Base-by-base conservation (phyloP, 30 jellyfish, hydroid and myxozoan genomes). In the Aurelia sp. region DNA sequence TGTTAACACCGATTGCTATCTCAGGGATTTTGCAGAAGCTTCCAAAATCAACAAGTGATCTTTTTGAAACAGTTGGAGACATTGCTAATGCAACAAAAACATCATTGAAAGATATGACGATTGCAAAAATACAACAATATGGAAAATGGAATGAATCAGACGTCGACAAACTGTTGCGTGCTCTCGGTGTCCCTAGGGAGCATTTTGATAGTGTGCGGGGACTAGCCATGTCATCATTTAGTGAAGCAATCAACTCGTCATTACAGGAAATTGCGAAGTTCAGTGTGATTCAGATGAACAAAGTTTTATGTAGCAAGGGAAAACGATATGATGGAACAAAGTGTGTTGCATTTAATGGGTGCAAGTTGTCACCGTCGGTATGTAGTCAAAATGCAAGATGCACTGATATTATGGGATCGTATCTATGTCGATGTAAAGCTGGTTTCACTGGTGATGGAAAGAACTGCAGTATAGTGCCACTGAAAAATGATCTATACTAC, bases 371-470 rank as follows among this genome's bases (percentile, higher is more conserved):
- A 66, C 22, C 35, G 17, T 17, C 47, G 27, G 55, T 52, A 10
- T 73, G 85, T 8, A 13, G 7, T 48, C 12, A 73, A 30, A 73
- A 48, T 52, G 85, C 85, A 13, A 47, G 38, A 21, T 73, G 85
- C 15, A 38, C 4, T 17, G 71, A 73, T 22, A 52, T 51, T 5
- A 16, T n/a, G 30, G 72, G 71, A 47, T 51, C 70, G 22, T 51
- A 16, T 17, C 35, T 35, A 5, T 73, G 85, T 38, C 70, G 59
- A 3, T 73, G 85, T 63, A 73, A 73, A 22, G n/a, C 72, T 73
- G 85, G 85, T 40, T 70, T 22, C 30, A 16, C 63, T 70, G 81
- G 81, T 33, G 63, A 70, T 41, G 81, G 81, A 30, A 20, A 61
- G 27, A 61, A 10, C 7, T 61, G 71, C 15, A 61, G 13, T 24